Percentiles rank a stretch among this genome's conserved stretches.
Conservation (phyloP, 1,140 invertebrate genomes). For the Drosophila dunni region DNA sequence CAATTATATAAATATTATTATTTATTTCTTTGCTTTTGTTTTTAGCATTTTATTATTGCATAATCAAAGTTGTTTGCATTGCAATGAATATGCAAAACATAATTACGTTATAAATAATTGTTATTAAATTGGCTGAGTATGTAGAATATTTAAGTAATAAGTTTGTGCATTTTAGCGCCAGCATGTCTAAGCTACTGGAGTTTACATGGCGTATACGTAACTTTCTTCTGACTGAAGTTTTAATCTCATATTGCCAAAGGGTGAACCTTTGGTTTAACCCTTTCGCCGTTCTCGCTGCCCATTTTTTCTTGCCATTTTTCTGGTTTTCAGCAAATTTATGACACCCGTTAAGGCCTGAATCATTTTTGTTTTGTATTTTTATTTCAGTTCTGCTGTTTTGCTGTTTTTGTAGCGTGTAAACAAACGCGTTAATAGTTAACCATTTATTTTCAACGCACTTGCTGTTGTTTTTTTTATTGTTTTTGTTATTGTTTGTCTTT, state of each 20-base stretch:
- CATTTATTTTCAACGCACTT: constrained; percentile 63
- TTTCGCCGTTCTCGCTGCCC: too few relatives aligned
- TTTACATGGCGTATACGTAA: constrained; percentile 31
- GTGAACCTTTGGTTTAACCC: constrained; percentile 21
- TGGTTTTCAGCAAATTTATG: constrained; percentile 55
- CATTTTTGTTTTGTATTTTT: constrained; percentile 44
- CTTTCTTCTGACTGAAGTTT: too few relatives aligned
- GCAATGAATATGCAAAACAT: neutral
- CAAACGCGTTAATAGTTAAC: constrained; percentile 72
- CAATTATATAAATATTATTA: constrained; percentile 19
- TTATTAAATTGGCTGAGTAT: neutral
- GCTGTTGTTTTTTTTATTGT: constrained; percentile 36
- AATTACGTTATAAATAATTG: constrained; percentile 24
- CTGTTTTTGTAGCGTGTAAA: constrained; percentile 55
- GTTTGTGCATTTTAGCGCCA: neutral
- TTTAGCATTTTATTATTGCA: constrained; percentile 26
- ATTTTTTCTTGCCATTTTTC: constrained; percentile 17
- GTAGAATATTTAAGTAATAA: neutral
- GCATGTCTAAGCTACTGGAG: neutral
- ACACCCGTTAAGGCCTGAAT: constrained; percentile 56
- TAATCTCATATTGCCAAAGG: too few relatives aligned
- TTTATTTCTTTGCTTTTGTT: neutral
- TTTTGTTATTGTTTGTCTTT: constrained; percentile 10
- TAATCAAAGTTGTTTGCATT: constrained; percentile 34
- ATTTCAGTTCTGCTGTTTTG: constrained; percentile 32